Evolutionary conservation across 2,113 vertebrate genomes (phyloP), one percentile per base, ranked within the genome.

Genomic region (Rhinolophus sinicus): DNA sequence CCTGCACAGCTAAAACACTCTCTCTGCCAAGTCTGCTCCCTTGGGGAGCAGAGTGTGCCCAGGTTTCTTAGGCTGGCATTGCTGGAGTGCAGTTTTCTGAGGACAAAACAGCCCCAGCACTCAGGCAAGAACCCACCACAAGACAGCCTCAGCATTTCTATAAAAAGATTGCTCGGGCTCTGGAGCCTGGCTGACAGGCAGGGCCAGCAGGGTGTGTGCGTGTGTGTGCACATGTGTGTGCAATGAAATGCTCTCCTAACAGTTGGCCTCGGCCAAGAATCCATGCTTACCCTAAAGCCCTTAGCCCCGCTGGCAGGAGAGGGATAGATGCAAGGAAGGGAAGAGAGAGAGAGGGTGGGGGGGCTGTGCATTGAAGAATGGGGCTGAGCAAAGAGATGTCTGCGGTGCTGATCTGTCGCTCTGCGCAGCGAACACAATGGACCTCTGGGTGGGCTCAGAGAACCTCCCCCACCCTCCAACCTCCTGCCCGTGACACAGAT

Each of bases 121-220:
- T 96, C 8, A 52, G 76, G 70, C 87, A 78, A 88, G 93, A 94
- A 97, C 92, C 89, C 22, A 14, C 89, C 22, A 0, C 95, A 93
- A 96, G 90, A 94, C 90, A 97, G 96, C 92, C 95, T 97, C 95
- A 88, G 94, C 96, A 93, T 96, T 96, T 97, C 96, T 97, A 97
- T 97, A 97, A 97, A 97, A 95, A 97, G 95, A 93, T 94, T 82
- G 70, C 95, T 95, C 9, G 21, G 84, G 92, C 94, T 97, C 82
- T 54, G 44, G 76, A 93, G 96, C 72, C 92, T 28, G 75, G 92
- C 89, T 95, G 94, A 93, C 92, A 95, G 90, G 94, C 80, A 30
- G 90, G 92, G 80, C 87, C 93, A 84, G 62, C 72, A 84, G 93
- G 28, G 90, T 89, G 77, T 65, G 30, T 86, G 82, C 58, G 81